Percentiles rank a stretch among this genome's conserved stretches.
phyloP scores from a whole-genome alignment of 2,113 vertebrate genomes.

The Trichomycterus rosablanca region DNA sequence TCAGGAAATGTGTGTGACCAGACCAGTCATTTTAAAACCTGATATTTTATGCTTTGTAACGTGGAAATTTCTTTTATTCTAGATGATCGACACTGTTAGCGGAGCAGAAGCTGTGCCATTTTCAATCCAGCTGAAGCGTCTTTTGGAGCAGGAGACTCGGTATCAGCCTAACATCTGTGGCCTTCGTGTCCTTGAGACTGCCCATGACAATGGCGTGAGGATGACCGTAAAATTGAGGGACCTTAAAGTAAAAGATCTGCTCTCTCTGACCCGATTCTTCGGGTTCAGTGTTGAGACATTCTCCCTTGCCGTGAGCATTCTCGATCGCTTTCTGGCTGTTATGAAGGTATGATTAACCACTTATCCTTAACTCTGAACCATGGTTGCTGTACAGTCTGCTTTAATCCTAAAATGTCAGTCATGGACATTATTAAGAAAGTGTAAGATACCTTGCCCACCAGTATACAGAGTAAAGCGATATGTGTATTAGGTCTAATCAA shows the following conservation, averaged over 20 bases:
- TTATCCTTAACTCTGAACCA: no score
- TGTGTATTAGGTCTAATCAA: no score
- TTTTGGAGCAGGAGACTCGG: constrained; percentile 78
- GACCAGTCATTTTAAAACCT: no score
- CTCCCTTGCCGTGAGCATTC: constrained; percentile 81
- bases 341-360: constrained; percentile 91
- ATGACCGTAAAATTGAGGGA: constrained; percentile 85
- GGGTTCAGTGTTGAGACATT: constrained; percentile 87
- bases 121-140: constrained; percentile 73
- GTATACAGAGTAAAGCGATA: no score
- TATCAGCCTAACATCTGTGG: constrained; percentile 85
- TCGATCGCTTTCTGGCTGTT: constrained; percentile 88
- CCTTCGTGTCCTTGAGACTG: constrained; percentile 79
- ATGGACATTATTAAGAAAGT: no score
- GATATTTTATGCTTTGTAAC: no score
- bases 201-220: constrained; percentile 84
- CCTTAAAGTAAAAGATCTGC: constrained; percentile 88
- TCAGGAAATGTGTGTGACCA: no score
- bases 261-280: constrained; percentile 89
- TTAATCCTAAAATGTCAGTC: no score
- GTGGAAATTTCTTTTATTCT: no score
- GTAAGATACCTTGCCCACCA: no score
- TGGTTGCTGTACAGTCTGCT: no score
- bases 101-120: constrained; percentile 63
- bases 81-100: constrained; percentile 86